Conservation (phyloP, 92 coral and sea anemone species). For the Scolanthus callimorphus region DNA sequence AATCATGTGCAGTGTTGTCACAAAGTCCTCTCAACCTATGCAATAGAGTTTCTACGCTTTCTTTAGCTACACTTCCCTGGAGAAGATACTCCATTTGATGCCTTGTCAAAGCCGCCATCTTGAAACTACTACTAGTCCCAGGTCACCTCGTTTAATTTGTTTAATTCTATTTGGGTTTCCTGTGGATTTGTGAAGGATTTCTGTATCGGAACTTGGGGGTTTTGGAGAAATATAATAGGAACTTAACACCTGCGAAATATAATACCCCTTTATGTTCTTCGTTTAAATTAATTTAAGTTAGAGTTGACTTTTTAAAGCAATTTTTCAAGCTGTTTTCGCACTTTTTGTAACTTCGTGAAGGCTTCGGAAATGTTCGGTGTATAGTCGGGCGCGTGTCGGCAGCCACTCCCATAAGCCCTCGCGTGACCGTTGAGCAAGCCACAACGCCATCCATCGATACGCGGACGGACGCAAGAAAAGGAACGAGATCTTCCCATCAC, state of each 20-base stretch:
- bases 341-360: too few species aligned
- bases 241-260: background rate
- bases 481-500: conserved; percentile 77
- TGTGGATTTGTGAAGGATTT: too few species aligned
- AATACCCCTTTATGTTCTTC: background rate
- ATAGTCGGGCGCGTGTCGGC: conserved; percentile 15
- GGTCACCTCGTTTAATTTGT: too few species aligned
- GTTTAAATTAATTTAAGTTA: background rate
- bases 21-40: conserved; percentile 88
- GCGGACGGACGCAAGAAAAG: conserved; percentile 61
- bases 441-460: conserved; percentile 95
- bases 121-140: conserved; percentile 4
- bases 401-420: conserved; percentile 67
- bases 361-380: conserved; percentile 16
- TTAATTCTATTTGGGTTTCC: too few species aligned
- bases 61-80: conserved; percentile 84
- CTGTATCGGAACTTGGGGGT: too few species aligned
- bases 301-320: background rate
- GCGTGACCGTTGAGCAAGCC: conserved; percentile 66
- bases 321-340: background rate
- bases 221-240: too few species aligned
- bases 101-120: conserved; percentile 66
- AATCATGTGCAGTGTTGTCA: conserved; percentile 74
- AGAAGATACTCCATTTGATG: conserved; percentile 89
- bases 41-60: conserved; percentile 62